Conservation (phyloP, 2,797 vertebrate species). For the Notoglanidium macrostoma region DNA sequence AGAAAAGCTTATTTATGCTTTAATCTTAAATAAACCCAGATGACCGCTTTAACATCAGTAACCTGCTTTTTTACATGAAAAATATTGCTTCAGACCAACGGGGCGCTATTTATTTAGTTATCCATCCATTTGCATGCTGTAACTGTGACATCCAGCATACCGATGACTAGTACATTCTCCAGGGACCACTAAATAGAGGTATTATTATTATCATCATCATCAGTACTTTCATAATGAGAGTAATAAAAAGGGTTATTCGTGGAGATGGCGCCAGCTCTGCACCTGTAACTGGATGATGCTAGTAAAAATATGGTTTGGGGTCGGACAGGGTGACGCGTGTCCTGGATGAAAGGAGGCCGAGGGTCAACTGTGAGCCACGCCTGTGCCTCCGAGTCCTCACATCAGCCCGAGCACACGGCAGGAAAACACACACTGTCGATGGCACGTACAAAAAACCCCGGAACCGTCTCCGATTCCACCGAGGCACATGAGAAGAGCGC, state of each 20-base stretch:
- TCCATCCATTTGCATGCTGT: background rate
- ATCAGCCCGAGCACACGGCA: background rate
- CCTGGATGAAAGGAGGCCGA: background rate
- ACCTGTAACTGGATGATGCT: too few relatives aligned
- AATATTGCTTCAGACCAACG: background rate
- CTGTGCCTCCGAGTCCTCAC: background rate
- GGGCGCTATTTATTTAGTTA: background rate
- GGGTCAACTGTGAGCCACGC: background rate
- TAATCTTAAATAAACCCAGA: too few relatives aligned
- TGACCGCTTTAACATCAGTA: too few relatives aligned
- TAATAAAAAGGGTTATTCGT: background rate
- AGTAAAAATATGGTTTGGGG: background rate
- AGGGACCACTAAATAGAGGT: background rate
- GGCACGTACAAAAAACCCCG: slow-evolving; percentile 24
- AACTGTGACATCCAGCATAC: background rate
- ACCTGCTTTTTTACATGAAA: background rate
- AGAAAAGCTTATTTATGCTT: background rate
- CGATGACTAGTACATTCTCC: background rate
- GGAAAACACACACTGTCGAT: too few relatives aligned
- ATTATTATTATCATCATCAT: background rate
- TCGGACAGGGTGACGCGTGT: background rate
- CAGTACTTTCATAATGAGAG: background rate
- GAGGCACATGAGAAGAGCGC: slow-evolving; percentile 64
- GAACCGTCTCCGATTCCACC: slow-evolving; percentile 63
- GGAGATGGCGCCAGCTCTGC: too few relatives aligned